These are phyloP conservation scores for Nannoperca australis DNA, from an alignment of 2,797 vertebrate species.

Conservation along the genomic window DNA sequence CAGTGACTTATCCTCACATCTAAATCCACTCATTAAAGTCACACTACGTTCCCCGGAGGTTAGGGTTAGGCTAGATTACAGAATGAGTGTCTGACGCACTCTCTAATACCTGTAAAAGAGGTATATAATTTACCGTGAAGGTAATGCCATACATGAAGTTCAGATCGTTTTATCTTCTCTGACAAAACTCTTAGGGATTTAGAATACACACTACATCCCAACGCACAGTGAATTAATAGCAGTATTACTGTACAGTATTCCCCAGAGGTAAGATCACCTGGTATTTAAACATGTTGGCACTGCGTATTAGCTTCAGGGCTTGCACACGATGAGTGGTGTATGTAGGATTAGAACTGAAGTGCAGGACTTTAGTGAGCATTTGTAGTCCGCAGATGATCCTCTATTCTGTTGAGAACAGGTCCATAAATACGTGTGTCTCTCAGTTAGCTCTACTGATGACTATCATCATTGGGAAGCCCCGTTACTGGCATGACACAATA, in stretches of 20 bases:
- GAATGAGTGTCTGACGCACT: slow-evolving; percentile 26
- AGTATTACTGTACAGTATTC: slow-evolving; percentile 46
- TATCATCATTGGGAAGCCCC: slow-evolving; percentile 21
- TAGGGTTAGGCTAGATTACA: slow-evolving; percentile 46
- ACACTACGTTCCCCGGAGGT: slow-evolving; percentile 34
- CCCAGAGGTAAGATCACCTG: slow-evolving; percentile 50
- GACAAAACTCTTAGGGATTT: no score
- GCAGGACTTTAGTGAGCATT: slow-evolving; percentile 10
- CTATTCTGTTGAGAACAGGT: background rate
- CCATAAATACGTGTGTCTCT: slow-evolving; percentile 19
- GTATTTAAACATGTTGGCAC: slow-evolving; percentile 25
- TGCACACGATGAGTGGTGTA: background rate
- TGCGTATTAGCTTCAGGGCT: background rate
- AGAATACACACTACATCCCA: background rate
- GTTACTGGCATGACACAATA: slow-evolving; percentile 30
- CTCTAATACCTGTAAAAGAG: slow-evolving; percentile 20
- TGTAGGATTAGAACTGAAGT: background rate
- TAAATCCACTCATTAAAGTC: slow-evolving; percentile 49
- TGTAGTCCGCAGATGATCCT: background rate
- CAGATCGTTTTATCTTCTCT: background rate
- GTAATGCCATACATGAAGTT: slow-evolving; percentile 24
- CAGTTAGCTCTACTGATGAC: slow-evolving; percentile 19
- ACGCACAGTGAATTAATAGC: slow-evolving; percentile 45
- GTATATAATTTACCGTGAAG: slow-evolving; percentile 49
- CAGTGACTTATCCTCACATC: slow-evolving; percentile 15